Base-by-base conservation (phyloP, 2,888 invertebrate genomes). In the Diarsia mendica region DNA sequence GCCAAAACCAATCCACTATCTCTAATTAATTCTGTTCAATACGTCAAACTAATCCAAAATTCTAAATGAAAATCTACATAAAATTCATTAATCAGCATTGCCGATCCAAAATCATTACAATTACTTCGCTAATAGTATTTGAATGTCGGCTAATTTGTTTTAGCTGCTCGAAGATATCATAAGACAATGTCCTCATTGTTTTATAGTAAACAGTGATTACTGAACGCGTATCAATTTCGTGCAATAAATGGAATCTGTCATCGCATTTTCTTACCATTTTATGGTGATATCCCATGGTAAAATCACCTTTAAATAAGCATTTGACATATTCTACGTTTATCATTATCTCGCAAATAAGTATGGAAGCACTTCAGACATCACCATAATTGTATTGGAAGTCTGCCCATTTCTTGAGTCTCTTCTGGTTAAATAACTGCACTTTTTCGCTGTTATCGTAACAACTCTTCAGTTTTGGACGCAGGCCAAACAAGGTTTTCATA, bases 361-460 rank as follows among this genome's bases (percentile, higher is more conserved):
- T 53, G 20, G 28, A 33, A 72, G 44, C 58, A 72, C 75, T 80
- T 49, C 0, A 67, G 60, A 58, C 64, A 81, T 67, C 53, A 58
- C 39, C 46, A 63, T 75, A 63, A 81, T 79, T 67, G 61, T 58
- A 51, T 74, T 84, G 84, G 83, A 85, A 58, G 9, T 18, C 0
- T 84, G 85, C 84, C 85, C 71, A 58, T 72, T 75, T 64, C 65
- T 61, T 53, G n/a, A 48, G 64, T 39, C 48, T 60, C 77, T 81
- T 66, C 67, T 77, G 48, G 58, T 84, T 79, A 63, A 72, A 55
- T 76, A 82, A 71, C 61, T 68, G 72, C 66, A 67, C 66, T 77
- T 81, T 73, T 74, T 69, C 58, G n/a, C 28, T 61, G 61, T 72
- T 72, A 55, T 44, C 53, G 51, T 72, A 75, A 72, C 61, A 71